phyloP scores from a whole-genome alignment of 2,113 vertebrate genomes.

The Neodontobutis hainanensis region DNA sequence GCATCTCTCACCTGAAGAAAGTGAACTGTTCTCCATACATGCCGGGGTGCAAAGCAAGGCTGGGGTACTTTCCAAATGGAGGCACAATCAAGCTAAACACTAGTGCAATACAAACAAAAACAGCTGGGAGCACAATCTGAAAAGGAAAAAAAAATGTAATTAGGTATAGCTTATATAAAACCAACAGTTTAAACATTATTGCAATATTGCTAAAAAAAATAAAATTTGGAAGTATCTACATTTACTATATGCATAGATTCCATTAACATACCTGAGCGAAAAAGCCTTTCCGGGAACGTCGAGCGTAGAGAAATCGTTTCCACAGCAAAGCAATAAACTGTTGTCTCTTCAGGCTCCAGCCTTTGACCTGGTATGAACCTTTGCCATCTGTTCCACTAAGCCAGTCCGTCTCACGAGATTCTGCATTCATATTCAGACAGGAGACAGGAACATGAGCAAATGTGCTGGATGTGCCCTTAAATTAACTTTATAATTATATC shows the following conservation, averaged over 20 bases:
- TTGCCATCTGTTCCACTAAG: constrained; percentile 93
- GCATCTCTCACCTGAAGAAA: constrained; percentile 87
- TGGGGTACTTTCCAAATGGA: constrained; percentile 96
- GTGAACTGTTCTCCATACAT: constrained; percentile 96
- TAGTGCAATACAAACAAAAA: constrained; percentile 97
- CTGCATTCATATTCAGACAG: constrained; percentile 68
- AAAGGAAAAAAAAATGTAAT: constrained; percentile 56
- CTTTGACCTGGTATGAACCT: constrained; percentile 94
- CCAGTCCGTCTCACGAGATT: constrained; percentile 95
- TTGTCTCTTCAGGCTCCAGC: constrained; percentile 94
- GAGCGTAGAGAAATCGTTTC: constrained; percentile 95
- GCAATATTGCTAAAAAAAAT: neutral
- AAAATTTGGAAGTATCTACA: too few relatives aligned
- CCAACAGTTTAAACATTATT: neutral
- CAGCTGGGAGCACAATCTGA: constrained; percentile 95
- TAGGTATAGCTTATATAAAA: neutral
- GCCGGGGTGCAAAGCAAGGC: constrained; percentile 89
- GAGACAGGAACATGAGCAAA: constrained; percentile 15
- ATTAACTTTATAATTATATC: neutral
- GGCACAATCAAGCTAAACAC: constrained; percentile 96
- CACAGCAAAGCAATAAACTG: constrained; percentile 96
- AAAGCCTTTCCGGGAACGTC: constrained; percentile 94
- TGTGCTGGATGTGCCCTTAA: neutral
- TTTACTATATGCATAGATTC: neutral
- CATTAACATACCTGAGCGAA: constrained; percentile 87